phyloP scores from a whole-genome alignment of 2,797 vertebrate genomes.

The Pteropus rufus region DNA sequence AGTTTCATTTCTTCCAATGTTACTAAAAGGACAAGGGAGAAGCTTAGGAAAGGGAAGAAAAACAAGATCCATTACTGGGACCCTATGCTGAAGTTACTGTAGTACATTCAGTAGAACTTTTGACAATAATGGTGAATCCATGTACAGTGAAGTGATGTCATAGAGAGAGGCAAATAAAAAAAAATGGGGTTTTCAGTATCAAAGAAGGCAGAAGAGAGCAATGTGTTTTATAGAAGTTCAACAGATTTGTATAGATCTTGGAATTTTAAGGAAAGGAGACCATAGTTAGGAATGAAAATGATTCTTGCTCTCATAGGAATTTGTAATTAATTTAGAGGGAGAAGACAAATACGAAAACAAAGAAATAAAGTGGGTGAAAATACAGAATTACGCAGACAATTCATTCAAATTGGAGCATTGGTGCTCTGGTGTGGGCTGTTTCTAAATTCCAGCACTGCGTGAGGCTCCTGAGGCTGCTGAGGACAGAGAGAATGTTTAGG shows the following conservation, averaged over 20 bases:
- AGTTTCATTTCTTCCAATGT: not conserved
- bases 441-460: conserved; percentile 6
- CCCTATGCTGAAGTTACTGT: not conserved
- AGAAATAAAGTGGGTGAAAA: not conserved
- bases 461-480: not conserved
- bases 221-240: not conserved
- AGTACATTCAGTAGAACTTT: not conserved
- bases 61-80: not conserved
- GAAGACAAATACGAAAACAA: not conserved
- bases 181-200: not conserved
- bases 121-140: not conserved
- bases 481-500: not conserved
- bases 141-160: not conserved
- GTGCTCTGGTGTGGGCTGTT: not conserved
- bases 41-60: not conserved
- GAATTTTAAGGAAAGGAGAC: conserved; percentile 23
- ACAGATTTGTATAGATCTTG: not conserved
- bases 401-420: not conserved
- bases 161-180: not conserved
- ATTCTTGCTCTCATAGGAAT: not conserved
- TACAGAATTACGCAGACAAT: not conserved
- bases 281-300: not conserved
- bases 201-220: not conserved
- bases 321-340: not conserved
- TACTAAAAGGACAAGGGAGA: not conserved